Evolutionary conservation across 2,113 vertebrate species (phyloP), one percentile per base, ranked within the genome.

Genomic region (Eulacestoma nigropectus): DNA sequence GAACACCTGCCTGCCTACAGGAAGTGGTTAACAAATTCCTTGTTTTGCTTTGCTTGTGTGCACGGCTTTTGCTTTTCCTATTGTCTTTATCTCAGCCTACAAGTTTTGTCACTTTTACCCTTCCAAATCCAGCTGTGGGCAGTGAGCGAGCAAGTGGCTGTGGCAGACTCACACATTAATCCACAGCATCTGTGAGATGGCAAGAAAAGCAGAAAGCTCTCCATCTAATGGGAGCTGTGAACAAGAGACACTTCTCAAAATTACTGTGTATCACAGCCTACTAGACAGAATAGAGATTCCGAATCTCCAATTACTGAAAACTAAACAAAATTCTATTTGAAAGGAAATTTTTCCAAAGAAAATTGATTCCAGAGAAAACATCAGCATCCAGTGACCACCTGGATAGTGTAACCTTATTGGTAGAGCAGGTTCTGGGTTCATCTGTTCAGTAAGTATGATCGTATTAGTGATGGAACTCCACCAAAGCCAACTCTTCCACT

Each of bases 121-220:
- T 72, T 79, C 37, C 57, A 37, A 50, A 52, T 56, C 13, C 81
- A 56, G 35, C 14, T 47, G 30, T 4, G 4, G 11, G 21, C n/a
- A 79, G 20, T 25, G 41, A 70, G 19, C 0, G 0, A 55, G 29
- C 0, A 0, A 77, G 29, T 27, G 53, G 14, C 11, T 69, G 15
- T 9, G 27, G 21, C 10, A 9, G 12, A 17, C 33, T 69, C 21
- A 42, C 16, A 25, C 4, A 2, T 17, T 77, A 64, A 75, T 27
- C 29, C 37, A 62, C 9, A 67, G 5, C 19, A 50, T 29, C 49
- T 76, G 27, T 41, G 49, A 86, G 44, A 42, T 19, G 4, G 37
- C 21, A 69, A 83, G 47, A 41, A 75, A 93, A 67, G 14, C 25
- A 83, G 30, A 33, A 75, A 59, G 17, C 13, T 84, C 39, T 72